Percentiles rank a stretch among this genome's conserved stretches.
Evolutionary conservation across 2,797 vertebrate genomes (phyloP).

Genomic region (Aphelocoma californica): DNA sequence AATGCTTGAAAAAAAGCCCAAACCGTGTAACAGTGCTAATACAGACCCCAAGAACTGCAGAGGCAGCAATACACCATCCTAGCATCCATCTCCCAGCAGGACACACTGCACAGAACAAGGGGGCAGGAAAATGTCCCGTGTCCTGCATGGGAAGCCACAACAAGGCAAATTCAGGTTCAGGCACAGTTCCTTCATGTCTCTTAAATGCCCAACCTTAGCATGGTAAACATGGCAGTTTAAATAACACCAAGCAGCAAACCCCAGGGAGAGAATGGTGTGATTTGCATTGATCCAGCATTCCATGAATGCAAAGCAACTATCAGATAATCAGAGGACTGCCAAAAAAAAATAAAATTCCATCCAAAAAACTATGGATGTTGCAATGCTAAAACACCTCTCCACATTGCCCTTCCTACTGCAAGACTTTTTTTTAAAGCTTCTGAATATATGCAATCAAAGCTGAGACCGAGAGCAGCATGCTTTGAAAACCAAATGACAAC

Average conservation of each 20-base stretch:
- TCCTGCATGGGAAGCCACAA: background rate
- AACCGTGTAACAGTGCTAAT: background rate
- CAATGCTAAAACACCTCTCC: background rate
- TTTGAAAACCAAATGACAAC: background rate
- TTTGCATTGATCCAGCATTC: background rate
- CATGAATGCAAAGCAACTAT: background rate
- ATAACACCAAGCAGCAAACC: background rate
- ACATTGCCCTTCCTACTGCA: background rate
- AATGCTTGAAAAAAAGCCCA: background rate
- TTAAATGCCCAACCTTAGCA: background rate
- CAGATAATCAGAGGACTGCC: background rate
- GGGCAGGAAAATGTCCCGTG: background rate
- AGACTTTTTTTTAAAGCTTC: background rate
- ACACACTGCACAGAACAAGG: rapidly evolving
- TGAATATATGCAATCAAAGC: background rate
- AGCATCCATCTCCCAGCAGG: too few relatives aligned
- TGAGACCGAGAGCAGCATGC: background rate
- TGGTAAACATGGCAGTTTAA: background rate
- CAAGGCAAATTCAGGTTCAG: background rate
- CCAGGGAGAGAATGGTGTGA: background rate
- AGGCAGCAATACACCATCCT: background rate
- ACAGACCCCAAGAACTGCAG: background rate
- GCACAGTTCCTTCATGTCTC: background rate
- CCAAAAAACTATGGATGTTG: background rate
- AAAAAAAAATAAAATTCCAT: background rate